Evolutionary conservation across 2,888 invertebrate species (phyloP), one percentile per base, ranked within the genome.

Genomic region (Macropis europaea): DNA sequence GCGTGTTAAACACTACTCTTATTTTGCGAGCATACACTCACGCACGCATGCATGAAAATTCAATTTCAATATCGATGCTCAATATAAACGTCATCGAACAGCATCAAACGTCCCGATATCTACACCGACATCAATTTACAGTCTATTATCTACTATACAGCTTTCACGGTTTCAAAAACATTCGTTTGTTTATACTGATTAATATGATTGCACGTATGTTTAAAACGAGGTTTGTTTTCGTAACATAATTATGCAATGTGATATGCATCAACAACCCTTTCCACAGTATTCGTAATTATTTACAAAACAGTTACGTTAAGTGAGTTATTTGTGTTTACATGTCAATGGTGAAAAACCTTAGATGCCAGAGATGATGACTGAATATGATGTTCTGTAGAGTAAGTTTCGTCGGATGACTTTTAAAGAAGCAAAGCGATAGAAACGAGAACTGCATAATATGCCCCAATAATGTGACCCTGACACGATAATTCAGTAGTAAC

Each of bases 401-500:
- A 30, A 3, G 15, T 15, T 9, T 17, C 13, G n/a, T 19, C 30
- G 11, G 5, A 22, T 19, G 6, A 22, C 13, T 3, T 7, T 15
- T 0, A 17, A 52, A n/a, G 30, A n/a, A 36, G 7, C 15, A 56
- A 61, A 13, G 4, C 26, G 32, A 34, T 22, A 26, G 15, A 54
- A n/a, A 36, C 30, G 34, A 57, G 47, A 60, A 54, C 2, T 47
- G 24, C 32, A 40, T 13, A 32, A 40, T n/a, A n/a, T 40, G 38
- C 7, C 4, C 17, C 24, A 52, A 63, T 28, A 48, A 61, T 52
- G 64, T 68, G 88, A 82, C 89, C 89, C 85, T 89, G 89, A 88
- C 89, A 88, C 83, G 82, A 63, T 88, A 87, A 88, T 86, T 87
- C 68, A 83, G 78, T 86, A 85, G 83, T 82, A 75, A 88, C 88